Evolutionary conservation across 2,113 vertebrate genomes (phyloP).

Genomic region (Tragelaphus buxtoni): DNA sequence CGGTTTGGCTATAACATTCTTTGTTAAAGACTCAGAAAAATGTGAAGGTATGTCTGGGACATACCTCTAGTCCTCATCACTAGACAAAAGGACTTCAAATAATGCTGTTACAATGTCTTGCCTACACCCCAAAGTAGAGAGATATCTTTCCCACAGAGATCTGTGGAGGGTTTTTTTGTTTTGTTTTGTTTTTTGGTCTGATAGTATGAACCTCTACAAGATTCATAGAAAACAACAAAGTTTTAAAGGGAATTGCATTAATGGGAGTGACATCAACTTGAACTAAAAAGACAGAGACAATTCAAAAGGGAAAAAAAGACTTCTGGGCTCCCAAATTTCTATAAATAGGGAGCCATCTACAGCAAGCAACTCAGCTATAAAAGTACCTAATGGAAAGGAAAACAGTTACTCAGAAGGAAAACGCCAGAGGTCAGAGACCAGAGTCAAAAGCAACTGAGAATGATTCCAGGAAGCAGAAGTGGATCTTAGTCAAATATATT

Average conservation of each 20-base stretch:
- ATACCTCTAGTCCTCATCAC: not conserved
- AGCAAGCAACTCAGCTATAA: not conserved
- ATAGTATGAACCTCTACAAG: not conserved
- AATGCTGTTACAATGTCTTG: not conserved
- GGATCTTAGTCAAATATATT: not conserved
- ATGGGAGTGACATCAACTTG: not conserved
- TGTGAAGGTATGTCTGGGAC: not conserved
- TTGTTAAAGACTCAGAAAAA: not conserved
- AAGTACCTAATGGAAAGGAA: not conserved
- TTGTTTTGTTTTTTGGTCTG: not conserved
- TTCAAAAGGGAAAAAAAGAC: not conserved
- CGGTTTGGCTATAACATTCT: not conserved
- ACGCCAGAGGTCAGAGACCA: not conserved
- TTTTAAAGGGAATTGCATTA: not conserved
- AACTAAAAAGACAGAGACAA: not conserved
- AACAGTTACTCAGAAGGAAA: not conserved
- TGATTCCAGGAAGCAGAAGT: not conserved
- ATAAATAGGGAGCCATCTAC: not conserved
- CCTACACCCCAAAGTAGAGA: not conserved
- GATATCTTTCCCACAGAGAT: not conserved
- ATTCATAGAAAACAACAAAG: not conserved
- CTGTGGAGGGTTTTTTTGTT: not conserved
- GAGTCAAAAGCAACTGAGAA: not conserved
- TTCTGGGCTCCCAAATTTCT: not conserved
- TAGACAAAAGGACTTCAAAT: not conserved